Conservation (phyloP, 2,888 invertebrate species). For the Pterobdella sp. region DNA sequence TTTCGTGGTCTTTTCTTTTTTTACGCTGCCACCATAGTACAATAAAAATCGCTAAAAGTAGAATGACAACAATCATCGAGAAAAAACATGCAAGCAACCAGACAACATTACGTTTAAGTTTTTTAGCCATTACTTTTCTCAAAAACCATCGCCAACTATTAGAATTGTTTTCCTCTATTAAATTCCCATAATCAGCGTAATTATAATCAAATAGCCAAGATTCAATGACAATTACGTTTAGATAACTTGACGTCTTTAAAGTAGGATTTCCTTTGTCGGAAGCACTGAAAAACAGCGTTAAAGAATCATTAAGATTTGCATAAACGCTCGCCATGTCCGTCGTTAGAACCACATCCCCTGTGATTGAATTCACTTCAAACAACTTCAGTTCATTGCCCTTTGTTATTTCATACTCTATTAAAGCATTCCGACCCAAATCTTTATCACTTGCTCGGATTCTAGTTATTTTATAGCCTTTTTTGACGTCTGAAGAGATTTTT, state of each 20-base stretch:
- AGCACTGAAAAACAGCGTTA: slow-evolving; percentile 20
- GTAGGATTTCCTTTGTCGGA: slow-evolving; percentile 14
- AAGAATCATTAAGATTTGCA: slow-evolving; percentile 2
- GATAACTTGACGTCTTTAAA: not conserved
- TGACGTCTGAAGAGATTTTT: not conserved
- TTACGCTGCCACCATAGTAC: slow-evolving; percentile 24
- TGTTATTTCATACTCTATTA: slow-evolving; percentile 57
- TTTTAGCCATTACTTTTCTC: not conserved
- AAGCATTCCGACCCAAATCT: slow-evolving; percentile 39
- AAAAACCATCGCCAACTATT: slow-evolving; percentile 1
- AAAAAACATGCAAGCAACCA: slow-evolving; percentile 25
- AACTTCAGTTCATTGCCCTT: slow-evolving; percentile 75
- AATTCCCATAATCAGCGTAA: not conserved
- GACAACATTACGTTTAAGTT: slow-evolving; percentile 17
- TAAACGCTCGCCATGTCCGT: not conserved
- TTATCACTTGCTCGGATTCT: slow-evolving; percentile 15
- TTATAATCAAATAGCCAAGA: not conserved
- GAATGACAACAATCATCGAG: slow-evolving; percentile 23
- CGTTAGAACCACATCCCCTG: slow-evolving; percentile 73
- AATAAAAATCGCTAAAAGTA: slow-evolving; percentile 27
- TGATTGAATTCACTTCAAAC: slow-evolving; percentile 81
- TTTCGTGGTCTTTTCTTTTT: not conserved
- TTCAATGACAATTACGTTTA: slow-evolving; percentile 22
- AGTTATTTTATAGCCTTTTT: not conserved
- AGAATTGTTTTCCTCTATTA: not conserved